Evolutionary conservation across 2,888 invertebrate genomes (phyloP).

Genomic region (Patella depressa): DNA sequence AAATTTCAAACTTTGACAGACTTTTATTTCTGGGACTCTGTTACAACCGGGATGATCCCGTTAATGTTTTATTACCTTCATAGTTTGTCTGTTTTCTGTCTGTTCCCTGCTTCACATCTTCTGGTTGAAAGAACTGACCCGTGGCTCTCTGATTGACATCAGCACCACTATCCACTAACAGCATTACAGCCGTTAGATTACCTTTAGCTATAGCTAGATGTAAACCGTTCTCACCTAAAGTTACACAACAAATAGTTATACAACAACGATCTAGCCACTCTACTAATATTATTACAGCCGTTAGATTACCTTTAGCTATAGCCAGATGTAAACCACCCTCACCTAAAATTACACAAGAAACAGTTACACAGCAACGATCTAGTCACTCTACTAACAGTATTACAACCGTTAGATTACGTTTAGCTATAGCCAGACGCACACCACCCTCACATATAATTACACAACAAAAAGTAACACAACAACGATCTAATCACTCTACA

Average conservation of each 20-base stretch:
- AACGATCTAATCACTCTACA: too few species aligned
- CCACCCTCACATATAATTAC: constrained; percentile 25
- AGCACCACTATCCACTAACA: constrained; percentile 92
- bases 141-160: constrained; percentile 93
- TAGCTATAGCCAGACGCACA: too few species aligned
- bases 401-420: too few species aligned
- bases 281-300: too few species aligned
- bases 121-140: constrained; percentile 94
- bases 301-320: too few species aligned
- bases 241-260: constrained; percentile 10
- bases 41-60: too few species aligned
- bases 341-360: constrained; percentile 26
- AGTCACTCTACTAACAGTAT: too few species aligned
- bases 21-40: too few species aligned
- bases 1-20: too few species aligned
- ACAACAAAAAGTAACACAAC: not conserved
- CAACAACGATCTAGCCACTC: too few species aligned
- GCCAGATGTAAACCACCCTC: too few species aligned
- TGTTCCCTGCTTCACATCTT: constrained; percentile 83
- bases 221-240: constrained; percentile 77
- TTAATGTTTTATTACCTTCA: constrained; percentile 74
- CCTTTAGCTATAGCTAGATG: constrained; percentile 97
- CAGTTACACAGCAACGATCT: too few species aligned
- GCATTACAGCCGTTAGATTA: constrained; percentile 94
- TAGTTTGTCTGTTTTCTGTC: constrained; percentile 81